phyloP scores from a whole-genome alignment of 2,113 vertebrate genomes.

The Leuciscus idus region DNA sequence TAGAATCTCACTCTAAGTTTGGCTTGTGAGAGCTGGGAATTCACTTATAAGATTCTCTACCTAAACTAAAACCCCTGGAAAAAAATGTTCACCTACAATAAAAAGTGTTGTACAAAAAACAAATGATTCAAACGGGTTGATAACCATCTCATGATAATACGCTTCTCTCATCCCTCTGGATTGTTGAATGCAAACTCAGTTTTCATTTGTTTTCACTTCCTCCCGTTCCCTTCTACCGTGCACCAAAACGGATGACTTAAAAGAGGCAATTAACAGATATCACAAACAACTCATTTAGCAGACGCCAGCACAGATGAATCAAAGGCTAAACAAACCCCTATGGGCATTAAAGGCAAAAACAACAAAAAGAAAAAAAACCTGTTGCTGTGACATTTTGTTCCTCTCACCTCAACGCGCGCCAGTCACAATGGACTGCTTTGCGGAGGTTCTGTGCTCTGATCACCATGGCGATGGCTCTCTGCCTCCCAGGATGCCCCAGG shows the following conservation, averaged over 20 bases:
- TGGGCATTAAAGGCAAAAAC: slow-evolving; percentile 73
- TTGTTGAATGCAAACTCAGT: background rate
- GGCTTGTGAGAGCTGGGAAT: background rate
- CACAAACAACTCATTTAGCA: slow-evolving; percentile 63
- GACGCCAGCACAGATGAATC: slow-evolving; percentile 66
- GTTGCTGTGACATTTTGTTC: slow-evolving; percentile 83
- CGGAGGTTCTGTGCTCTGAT: slow-evolving; percentile 75
- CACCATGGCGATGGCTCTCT: slow-evolving; percentile 80
- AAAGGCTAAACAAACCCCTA: slow-evolving; percentile 68
- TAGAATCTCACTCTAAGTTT: slow-evolving; percentile 6
- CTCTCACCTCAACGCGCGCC: slow-evolving; percentile 75
- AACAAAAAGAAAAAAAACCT: slow-evolving; percentile 77
- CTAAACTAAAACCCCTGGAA: background rate
- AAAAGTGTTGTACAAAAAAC: too few relatives aligned
- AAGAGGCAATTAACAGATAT: slow-evolving; percentile 61
- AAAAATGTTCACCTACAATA: background rate
- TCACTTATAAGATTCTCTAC: background rate
- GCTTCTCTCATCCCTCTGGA: background rate
- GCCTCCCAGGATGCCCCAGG: slow-evolving; percentile 72
- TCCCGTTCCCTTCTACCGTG: background rate
- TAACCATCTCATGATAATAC: background rate
- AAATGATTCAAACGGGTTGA: background rate
- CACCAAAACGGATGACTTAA: slow-evolving; percentile 54
- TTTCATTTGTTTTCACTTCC: slow-evolving; percentile 34
- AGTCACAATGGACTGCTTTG: slow-evolving; percentile 78